phyloP scores from a whole-genome alignment of 2,113 vertebrate genomes.

The Ivindomyrus marchei region DNA sequence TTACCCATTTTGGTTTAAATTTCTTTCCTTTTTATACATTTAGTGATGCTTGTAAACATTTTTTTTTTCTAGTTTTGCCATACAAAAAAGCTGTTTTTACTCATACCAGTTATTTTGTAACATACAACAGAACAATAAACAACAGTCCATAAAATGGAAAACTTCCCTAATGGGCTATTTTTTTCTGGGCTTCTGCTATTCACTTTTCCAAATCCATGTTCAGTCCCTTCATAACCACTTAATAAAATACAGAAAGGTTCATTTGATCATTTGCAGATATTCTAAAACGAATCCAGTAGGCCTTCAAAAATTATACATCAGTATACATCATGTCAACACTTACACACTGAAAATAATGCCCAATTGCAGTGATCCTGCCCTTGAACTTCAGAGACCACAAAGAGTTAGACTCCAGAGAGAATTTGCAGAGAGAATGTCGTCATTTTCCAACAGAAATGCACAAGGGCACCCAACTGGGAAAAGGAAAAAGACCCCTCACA shows the following conservation, averaged over 20 bases:
- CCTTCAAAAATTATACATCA: not conserved
- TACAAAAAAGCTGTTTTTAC: constrained; percentile 57
- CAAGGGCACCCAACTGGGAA: not conserved
- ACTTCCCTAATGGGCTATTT: not conserved
- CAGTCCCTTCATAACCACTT: not conserved
- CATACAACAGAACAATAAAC: constrained; percentile 64
- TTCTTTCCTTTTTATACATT: constrained; percentile 68
- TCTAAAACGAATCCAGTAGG: not conserved
- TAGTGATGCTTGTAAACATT: constrained; percentile 81
- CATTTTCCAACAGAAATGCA: not conserved
- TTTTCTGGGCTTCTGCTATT: not conserved
- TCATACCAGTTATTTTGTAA: constrained; percentile 54
- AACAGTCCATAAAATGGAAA: constrained; percentile 33
- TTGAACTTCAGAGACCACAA: not conserved
- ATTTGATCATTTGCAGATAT: not conserved
- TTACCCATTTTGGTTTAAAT: constrained; percentile 62
- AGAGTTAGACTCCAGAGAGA: not conserved
- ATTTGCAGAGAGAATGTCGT: not conserved
- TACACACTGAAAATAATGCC: not conserved
- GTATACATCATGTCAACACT: not conserved
- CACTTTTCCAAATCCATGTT: not conserved
- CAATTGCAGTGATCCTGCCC: not conserved
- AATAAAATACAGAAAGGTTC: not conserved
- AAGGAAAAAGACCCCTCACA: not conserved
- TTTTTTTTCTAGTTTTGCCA: constrained; percentile 70